phyloP scores from a whole-genome alignment of 53 echinoderm and acorn worm genomes.

The Echinarachnius parma region DNA sequence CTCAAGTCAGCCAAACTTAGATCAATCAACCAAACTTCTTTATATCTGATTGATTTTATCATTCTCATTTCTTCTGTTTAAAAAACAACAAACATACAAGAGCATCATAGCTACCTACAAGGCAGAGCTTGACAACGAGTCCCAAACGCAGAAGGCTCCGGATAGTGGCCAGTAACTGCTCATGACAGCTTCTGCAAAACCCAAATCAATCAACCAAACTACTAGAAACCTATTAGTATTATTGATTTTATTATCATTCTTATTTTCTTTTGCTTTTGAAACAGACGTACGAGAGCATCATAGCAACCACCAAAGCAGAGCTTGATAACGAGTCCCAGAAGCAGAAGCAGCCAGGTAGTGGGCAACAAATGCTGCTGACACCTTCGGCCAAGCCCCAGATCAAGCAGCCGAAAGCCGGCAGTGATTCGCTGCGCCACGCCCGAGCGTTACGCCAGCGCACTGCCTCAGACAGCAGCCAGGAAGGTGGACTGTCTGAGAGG shows the following conservation, averaged over 20 bases:
- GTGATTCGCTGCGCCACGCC: slow-evolving; percentile 55
- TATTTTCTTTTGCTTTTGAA: no score
- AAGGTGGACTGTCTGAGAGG: slow-evolving; percentile 54
- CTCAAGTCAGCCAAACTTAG: no score
- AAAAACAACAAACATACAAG: slow-evolving; percentile 81
- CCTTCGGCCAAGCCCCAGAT: slow-evolving; percentile 91
- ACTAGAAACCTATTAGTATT: no score
- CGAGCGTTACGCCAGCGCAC: slow-evolving; percentile 86
- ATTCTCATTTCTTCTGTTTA: no score
- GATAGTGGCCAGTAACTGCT: slow-evolving; percentile 1
- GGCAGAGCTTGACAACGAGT: slow-evolving; percentile 70
- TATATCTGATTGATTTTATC: no score
- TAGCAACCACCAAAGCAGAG: slow-evolving; percentile 64
- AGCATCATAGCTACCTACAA: slow-evolving; percentile 60
- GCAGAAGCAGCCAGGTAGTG: slow-evolving; percentile 10
- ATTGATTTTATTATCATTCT: no score
- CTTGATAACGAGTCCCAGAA: slow-evolving; percentile 65
- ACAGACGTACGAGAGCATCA: slow-evolving; percentile 81
- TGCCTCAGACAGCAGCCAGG: slow-evolving; percentile 83
- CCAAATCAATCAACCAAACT: no score
- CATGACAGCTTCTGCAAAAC: slow-evolving; percentile 11
- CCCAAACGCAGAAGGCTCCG: slow-evolving; percentile 27
- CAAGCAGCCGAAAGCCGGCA: slow-evolving; percentile 62
- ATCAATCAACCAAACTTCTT: no score
- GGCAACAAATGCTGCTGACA: slow-evolving; percentile 5